Evolutionary conservation across 2,888 invertebrate genomes (phyloP).

Genomic region (Cephus spinipes): DNA sequence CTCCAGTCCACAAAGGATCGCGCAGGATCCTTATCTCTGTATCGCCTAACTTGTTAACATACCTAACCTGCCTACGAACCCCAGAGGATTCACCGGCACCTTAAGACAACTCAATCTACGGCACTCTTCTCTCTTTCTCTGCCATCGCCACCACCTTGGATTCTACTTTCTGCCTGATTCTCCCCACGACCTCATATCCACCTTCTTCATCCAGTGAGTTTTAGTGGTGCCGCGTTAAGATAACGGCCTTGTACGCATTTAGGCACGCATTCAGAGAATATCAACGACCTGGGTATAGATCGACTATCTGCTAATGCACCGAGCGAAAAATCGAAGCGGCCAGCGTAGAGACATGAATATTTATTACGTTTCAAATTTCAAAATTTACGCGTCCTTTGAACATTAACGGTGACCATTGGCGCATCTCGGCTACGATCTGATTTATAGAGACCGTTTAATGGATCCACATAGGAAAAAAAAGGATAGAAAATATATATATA

Average conservation of each 20-base stretch:
- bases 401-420: background rate
- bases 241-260: constrained; percentile 51
- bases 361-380: constrained; percentile 28
- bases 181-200: constrained; percentile 19
- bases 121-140: constrained; percentile 17
- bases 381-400: background rate
- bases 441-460: background rate
- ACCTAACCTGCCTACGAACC: constrained; percentile 57
- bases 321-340: constrained; percentile 39
- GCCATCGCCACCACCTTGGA: constrained; percentile 8
- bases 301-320: constrained; percentile 49
- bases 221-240: constrained; percentile 50
- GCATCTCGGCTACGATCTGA: background rate
- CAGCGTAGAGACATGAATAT: constrained; percentile 41
- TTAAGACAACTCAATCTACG: constrained; percentile 52
- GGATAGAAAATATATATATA: background rate
- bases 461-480: background rate
- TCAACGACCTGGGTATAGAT: constrained; percentile 37
- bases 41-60: constrained; percentile 66
- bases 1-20: constrained; percentile 60
- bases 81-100: constrained; percentile 46
- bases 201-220: constrained; percentile 9
- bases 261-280: constrained; percentile 41
- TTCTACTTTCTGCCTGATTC: constrained; percentile 4
- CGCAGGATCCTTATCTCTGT: constrained; percentile 62